A percentile compares a stretch with the other conserved stretches of the same genome.
These are phyloP conservation scores for Physocephala rufipes DNA, from an alignment of 2,888 invertebrate genomes.

Conservation along the genomic window DNA sequence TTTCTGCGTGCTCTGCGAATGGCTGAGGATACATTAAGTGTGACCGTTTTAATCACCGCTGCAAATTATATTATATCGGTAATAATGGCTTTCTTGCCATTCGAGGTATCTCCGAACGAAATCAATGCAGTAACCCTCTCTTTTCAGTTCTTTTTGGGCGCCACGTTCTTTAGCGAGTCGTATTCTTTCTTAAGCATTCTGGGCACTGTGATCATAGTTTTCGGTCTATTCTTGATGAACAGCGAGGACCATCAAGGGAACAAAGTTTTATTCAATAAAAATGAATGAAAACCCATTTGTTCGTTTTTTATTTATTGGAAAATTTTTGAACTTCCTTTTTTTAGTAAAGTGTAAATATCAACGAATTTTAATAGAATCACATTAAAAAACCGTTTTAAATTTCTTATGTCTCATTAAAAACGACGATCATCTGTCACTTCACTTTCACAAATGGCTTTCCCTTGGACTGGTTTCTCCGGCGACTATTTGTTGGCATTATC, in stretches of 20 bases:
- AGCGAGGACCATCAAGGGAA: constrained; percentile 53
- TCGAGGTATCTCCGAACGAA: constrained; percentile 10
- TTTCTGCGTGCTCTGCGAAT: constrained; percentile 71
- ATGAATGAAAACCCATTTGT: constrained; percentile 12
- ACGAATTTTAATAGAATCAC: too few species aligned
- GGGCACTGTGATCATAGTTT: constrained; percentile 75
- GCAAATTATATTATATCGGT: constrained; percentile 72
- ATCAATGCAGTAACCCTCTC: constrained; percentile 32
- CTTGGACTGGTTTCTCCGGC: too few species aligned
- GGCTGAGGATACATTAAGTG: constrained; percentile 68
- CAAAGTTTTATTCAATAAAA: constrained; percentile 14
- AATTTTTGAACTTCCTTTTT: constrained; percentile 41
- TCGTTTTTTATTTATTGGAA: constrained; percentile 38
- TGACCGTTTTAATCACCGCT: constrained; percentile 71
- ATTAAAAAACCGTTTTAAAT: too few species aligned
- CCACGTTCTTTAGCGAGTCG: constrained; percentile 75
- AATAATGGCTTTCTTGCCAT: constrained; percentile 37
- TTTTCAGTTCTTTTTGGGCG: constrained; percentile 77
- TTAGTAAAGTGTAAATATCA: too few species aligned
- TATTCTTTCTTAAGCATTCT: constrained; percentile 76
- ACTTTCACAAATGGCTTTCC: too few species aligned
- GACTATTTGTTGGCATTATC: too few species aligned
- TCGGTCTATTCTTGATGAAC: constrained; percentile 76
- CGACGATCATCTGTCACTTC: too few species aligned
- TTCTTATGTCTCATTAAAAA: too few species aligned